phyloP scores from a whole-genome alignment of 2,113 vertebrate genomes.

The Pollachius pollachius region DNA sequence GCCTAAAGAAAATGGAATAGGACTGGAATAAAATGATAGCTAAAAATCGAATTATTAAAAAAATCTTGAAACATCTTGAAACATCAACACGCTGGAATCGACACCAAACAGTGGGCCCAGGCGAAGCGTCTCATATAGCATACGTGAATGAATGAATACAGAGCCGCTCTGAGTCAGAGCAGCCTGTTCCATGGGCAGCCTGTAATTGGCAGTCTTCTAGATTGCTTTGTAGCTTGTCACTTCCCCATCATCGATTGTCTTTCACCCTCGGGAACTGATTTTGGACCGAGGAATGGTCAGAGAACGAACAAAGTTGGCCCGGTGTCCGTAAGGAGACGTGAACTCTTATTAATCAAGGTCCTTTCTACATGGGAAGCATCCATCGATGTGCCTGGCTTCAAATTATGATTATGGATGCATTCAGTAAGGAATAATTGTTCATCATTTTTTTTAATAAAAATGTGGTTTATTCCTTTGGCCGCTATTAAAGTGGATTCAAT shows the following conservation, averaged over 20 bases:
- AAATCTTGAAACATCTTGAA: conserved; percentile 56
- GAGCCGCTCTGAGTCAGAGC: conserved; percentile 12
- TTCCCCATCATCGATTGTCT: conserved; percentile 82
- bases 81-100: conserved; percentile 81
- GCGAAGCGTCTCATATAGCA: conserved; percentile 77
- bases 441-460: too few species aligned
- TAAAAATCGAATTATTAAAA: conserved; percentile 65
- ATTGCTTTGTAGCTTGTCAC: conserved; percentile 77
- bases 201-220: conserved; percentile 84
- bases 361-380: too few species aligned
- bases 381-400: too few species aligned
- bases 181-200: conserved; percentile 18
- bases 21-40: conserved; percentile 27
- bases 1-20: too few species aligned
- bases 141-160: too few species aligned
- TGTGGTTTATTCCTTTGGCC: too few species aligned
- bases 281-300: conserved; percentile 38
- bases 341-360: too few species aligned
- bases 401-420: too few species aligned
- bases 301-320: neutral
- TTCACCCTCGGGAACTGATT: conserved; percentile 76
- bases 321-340: neutral
- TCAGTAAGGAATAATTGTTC: too few species aligned
- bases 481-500: too few species aligned
- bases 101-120: conserved; percentile 78